Percentiles rank a stretch among this genome's conserved stretches.
These are phyloP conservation scores for Falco berigora DNA, from an alignment of 2,797 vertebrate genomes.

Conservation along the genomic window DNA sequence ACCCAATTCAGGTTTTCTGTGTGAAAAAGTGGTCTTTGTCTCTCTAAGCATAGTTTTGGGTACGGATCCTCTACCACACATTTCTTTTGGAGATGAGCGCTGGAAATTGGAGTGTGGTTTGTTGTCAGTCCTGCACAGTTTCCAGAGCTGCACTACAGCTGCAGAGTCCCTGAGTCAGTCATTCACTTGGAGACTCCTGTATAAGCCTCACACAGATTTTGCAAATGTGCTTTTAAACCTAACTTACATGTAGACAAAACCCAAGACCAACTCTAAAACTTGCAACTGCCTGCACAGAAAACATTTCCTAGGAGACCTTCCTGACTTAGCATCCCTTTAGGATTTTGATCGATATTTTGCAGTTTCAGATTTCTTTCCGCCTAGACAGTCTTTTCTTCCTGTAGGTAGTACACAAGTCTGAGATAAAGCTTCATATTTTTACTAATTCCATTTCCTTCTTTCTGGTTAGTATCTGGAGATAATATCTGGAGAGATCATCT, in stretches of 20 bases:
- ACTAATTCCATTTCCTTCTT: neutral
- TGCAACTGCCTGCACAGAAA: neutral
- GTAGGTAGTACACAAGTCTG: neutral
- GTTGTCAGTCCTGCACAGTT: neutral
- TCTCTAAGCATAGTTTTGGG: neutral
- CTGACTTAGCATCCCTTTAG: neutral
- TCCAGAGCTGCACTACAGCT: neutral
- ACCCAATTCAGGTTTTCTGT: neutral
- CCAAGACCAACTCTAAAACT: neutral
- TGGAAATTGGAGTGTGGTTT: neutral
- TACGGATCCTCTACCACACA: neutral
- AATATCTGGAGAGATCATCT: neutral
- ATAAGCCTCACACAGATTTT: neutral
- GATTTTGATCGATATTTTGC: neutral
- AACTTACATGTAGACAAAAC: neutral
- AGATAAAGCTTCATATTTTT: neutral
- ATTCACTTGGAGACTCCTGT: neutral
- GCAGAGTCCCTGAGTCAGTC: neutral
- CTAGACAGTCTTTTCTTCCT: neutral
- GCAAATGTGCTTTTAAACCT: neutral
- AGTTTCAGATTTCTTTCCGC: neutral
- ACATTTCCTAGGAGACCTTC: neutral
- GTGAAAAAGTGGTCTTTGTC: neutral
- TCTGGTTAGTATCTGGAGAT: neutral
- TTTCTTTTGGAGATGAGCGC: neutral